Conservation (phyloP, 2,113 vertebrate genomes). For the Gasterosteus nipponicus region DNA sequence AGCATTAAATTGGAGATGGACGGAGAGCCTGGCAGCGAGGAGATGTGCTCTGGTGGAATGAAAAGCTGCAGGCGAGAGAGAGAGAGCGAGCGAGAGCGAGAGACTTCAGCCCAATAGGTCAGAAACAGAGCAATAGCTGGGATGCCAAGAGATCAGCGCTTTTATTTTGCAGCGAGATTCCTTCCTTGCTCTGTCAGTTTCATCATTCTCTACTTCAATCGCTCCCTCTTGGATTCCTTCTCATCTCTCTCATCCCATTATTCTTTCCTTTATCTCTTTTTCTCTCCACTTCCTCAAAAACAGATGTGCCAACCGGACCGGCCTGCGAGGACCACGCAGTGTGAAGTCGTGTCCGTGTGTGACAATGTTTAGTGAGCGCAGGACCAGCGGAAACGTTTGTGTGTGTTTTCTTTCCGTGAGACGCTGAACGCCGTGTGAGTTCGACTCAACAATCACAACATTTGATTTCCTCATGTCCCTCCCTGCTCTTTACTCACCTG, state of each 20-base stretch:
- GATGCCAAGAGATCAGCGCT: conserved; percentile 51
- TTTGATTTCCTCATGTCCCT: background rate
- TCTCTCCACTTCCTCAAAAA: conserved; percentile 28
- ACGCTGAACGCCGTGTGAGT: background rate
- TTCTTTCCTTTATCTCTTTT: conserved; percentile 6
- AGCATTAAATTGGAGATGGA: conserved; percentile 56
- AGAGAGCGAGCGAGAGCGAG: conserved; percentile 1
- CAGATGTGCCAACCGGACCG: conserved; percentile 49
- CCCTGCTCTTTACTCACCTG: background rate
- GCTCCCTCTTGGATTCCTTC: conserved; percentile 3
- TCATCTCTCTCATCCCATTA: background rate
- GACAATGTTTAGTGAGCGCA: background rate
- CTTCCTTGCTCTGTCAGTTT: conserved; percentile 22
- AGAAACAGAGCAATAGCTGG: conserved; percentile 44
- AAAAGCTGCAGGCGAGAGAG: conserved; percentile 49
- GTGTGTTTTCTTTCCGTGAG: background rate
- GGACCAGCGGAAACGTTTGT: background rate
- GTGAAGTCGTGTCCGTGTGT: conserved; percentile 7
- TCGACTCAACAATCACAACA: background rate
- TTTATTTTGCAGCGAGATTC: conserved; percentile 45
- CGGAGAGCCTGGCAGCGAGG: conserved; percentile 51
- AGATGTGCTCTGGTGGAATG: conserved; percentile 52
- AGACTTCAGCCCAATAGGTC: conserved; percentile 43
- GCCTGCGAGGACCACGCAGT: conserved; percentile 19
- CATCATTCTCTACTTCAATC: conserved; percentile 9